phyloP scores from a whole-genome alignment of 1,140 invertebrate genomes.

The Amyelois transitella region DNA sequence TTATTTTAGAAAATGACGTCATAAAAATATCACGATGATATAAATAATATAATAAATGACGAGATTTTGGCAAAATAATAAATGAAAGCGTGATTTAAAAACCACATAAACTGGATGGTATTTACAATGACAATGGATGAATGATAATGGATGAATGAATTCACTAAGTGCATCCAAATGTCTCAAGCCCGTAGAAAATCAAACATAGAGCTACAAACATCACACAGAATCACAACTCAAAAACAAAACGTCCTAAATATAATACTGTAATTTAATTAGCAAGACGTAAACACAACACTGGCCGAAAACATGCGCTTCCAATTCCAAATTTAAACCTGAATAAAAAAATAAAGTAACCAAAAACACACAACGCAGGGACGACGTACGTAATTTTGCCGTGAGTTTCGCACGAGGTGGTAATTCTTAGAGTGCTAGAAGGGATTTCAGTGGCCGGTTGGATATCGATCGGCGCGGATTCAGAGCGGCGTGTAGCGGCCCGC shows the following conservation, averaged over 20 bases:
- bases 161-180: too few species aligned
- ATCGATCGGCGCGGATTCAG: slow-evolving; percentile 30
- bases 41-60: not conserved
- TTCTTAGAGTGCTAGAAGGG: not conserved
- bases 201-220: too few species aligned
- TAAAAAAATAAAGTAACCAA: slow-evolving; percentile 3
- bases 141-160: too few species aligned
- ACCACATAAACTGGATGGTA: too few species aligned
- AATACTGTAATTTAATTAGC: not conserved
- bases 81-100: not conserved
- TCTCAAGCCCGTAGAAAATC: too few species aligned
- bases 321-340: slow-evolving; percentile 16
- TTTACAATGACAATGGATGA: too few species aligned
- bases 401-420: slow-evolving; percentile 9
- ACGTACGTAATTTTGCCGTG: slow-evolving; percentile 48
- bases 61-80: not conserved
- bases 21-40: not conserved
- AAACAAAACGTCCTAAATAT: not conserved
- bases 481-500: slow-evolving; percentile 23
- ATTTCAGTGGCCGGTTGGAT: slow-evolving; percentile 6
- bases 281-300: slow-evolving; percentile 13
- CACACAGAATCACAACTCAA: too few species aligned
- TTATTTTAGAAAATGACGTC: not conserved
- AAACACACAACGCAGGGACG: slow-evolving; percentile 9
- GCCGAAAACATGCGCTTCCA: slow-evolving; percentile 11